Conservation (phyloP, 2,797 vertebrate species). For the Momotus momota region DNA sequence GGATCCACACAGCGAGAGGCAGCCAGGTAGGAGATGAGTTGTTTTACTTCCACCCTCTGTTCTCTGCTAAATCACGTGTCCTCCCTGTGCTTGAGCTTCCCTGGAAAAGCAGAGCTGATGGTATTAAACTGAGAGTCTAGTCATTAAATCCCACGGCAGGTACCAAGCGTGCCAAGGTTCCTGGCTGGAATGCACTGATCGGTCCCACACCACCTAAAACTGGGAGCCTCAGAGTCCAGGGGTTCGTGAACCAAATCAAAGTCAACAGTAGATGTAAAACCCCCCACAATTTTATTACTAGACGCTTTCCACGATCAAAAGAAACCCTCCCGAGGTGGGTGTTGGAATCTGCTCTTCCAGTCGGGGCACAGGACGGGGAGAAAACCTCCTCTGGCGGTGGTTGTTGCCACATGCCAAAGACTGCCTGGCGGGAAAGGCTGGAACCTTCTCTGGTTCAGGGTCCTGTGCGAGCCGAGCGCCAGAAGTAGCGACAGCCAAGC, state of each 20-base stretch:
- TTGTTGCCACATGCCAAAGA: not conserved
- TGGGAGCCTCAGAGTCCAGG: not conserved
- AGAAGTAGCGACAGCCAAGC: not conserved
- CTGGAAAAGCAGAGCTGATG: not conserved
- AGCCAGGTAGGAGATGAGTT: not conserved
- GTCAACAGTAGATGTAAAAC: not conserved
- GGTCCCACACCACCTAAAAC: not conserved
- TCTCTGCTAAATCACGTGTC: not conserved
- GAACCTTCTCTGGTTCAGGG: not conserved
- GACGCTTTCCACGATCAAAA: not conserved
- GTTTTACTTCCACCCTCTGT: not conserved
- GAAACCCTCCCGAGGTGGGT: not conserved
- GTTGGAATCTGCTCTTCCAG: not conserved
- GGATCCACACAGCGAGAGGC: not conserved
- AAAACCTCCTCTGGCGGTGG: not conserved
- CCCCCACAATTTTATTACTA: not conserved
- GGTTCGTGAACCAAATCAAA: not conserved
- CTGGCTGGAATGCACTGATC: not conserved
- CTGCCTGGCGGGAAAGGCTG: not conserved
- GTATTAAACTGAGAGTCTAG: not conserved
- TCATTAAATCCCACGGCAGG: not conserved
- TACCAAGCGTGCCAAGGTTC: not conserved
- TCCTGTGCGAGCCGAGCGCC: rapidly evolving
- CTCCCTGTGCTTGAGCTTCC: not conserved
- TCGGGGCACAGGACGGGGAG: not conserved